phyloP scores from a whole-genome alignment of 2,797 vertebrate species.

The Danio albolineatus region DNA sequence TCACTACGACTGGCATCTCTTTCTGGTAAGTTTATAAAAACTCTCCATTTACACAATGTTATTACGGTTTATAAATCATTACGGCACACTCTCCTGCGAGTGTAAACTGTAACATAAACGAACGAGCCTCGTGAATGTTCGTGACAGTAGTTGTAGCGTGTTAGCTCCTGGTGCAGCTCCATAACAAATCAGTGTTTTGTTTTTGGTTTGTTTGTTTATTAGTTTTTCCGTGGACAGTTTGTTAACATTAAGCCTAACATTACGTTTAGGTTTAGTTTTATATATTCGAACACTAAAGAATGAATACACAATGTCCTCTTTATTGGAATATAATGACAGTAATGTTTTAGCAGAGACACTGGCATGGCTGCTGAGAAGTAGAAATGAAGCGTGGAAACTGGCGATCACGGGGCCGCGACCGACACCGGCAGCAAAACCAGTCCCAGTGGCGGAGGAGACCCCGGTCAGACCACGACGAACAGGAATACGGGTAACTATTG shows the following conservation, averaged over 20 bases:
- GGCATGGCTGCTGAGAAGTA: not conserved
- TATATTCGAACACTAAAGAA: not conserved
- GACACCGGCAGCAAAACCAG: constrained; percentile 60
- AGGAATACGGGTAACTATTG: constrained; percentile 64
- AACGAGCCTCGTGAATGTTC: constrained; percentile 10
- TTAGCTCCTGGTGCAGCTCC: not conserved
- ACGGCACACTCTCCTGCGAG: not conserved
- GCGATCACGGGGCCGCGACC: constrained; percentile 65
- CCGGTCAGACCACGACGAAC: constrained; percentile 55
- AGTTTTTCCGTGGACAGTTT: not conserved
- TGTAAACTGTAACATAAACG: not conserved
- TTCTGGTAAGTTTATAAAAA: not conserved
- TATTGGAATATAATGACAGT: not conserved
- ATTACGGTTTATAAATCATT: not conserved
- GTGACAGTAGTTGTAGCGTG: constrained; percentile 19
- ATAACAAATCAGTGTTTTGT: constrained; percentile 11
- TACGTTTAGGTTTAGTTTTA: not conserved
- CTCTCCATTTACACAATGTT: not conserved
- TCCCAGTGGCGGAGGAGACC: constrained; percentile 66
- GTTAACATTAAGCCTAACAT: not conserved
- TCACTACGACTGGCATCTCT: not conserved
- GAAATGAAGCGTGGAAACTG: constrained; percentile 76
- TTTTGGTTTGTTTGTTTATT: not conserved
- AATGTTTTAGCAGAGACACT: not conserved
- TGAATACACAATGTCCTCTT: rapidly evolving